Base-by-base conservation (phyloP, 2,113 vertebrate species). In the Hiodon tergisus region DNA sequence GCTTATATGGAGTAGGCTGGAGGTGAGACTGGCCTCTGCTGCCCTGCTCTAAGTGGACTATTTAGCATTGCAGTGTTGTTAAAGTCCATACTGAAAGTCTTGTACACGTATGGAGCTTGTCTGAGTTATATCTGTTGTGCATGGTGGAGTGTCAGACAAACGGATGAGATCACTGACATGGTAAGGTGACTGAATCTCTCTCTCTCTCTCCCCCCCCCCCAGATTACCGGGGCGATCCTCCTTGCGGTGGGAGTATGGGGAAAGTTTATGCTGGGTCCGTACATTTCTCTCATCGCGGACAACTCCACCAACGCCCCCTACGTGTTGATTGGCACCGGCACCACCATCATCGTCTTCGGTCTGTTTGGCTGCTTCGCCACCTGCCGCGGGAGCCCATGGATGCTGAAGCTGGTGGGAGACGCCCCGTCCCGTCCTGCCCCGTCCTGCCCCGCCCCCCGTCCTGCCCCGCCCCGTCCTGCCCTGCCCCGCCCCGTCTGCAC, bases 231-330 rank as follows among this genome's bases (percentile, higher is more conserved):
- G 4, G 94, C 96, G 74, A 95, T 99, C 91, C 94, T 99, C 61
- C 90, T 99, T 3, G 96, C 95, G 1, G 97, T 99, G 1, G 97
- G 97, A 77, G 91, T 98, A 87, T 98, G 97, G 97, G 97, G 97
- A 73, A 98, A 98, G 86, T 89, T 98, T 79, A 98, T 97, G 86
- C 88, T 99, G 58, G 96, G 97, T 80, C 97, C 96, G 0, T 98
- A 98, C 81, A 97, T 99, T 82, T 97, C 96, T 14, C 94, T 99
- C 57, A 98, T 99, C 52, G 96, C 96, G 3, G 97, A 98, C 87
- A 98, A 98, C 89, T 97, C 96, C 88, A 98, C 97, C 87, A 99
- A 98, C 82, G 96, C 97, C 47, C 97, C 97, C 11, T 98, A 96
- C 3, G 97, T 99, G 77, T 96, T 98, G 80, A 99, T 98, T 0